Percentiles rank a stretch among this genome's conserved stretches.
Evolutionary conservation across 2,888 invertebrate species (phyloP).

Genomic region (Eubasilissa splendida): DNA sequence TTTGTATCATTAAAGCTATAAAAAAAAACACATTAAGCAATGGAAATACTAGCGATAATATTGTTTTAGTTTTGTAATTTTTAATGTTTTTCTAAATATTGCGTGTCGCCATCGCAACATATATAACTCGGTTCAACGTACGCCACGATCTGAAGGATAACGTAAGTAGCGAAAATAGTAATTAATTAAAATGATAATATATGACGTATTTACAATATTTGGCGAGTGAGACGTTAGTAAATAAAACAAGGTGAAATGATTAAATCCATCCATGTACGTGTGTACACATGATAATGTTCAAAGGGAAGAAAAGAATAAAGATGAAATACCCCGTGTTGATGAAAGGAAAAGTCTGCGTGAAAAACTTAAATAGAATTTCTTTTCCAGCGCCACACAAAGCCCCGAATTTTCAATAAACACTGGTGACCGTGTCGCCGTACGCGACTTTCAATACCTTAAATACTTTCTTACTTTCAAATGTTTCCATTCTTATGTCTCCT

Average conservation of each 20-base stretch:
- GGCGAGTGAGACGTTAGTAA: not conserved
- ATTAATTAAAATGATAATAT: no score
- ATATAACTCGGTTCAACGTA: no score
- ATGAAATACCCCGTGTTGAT: conserved; percentile 34
- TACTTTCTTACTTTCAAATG: conserved; percentile 57
- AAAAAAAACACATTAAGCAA: no score
- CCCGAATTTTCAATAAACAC: conserved; percentile 58
- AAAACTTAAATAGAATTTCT: conserved; percentile 57
- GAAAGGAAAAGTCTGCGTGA: conserved; percentile 45
- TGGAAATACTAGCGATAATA: no score
- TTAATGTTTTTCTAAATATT: no score
- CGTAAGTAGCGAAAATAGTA: no score
- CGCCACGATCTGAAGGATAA: no score
- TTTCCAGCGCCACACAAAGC: conserved; percentile 53
- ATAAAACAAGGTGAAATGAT: conserved; percentile 9
- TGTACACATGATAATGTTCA: not conserved
- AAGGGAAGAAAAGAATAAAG: conserved; percentile 26
- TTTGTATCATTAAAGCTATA: no score
- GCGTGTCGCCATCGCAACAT: no score
- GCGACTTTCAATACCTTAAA: conserved; percentile 57
- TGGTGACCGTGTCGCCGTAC: conserved; percentile 49
- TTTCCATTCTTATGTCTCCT: conserved; percentile 57
- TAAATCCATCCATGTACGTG: conserved; percentile 5
- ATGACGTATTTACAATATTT: no score
- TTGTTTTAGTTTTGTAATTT: no score